A percentile compares a stretch with the other conserved stretches of the same genome.
Conservation (phyloP, 2,888 invertebrate species). For the Tigriopus californicus region DNA sequence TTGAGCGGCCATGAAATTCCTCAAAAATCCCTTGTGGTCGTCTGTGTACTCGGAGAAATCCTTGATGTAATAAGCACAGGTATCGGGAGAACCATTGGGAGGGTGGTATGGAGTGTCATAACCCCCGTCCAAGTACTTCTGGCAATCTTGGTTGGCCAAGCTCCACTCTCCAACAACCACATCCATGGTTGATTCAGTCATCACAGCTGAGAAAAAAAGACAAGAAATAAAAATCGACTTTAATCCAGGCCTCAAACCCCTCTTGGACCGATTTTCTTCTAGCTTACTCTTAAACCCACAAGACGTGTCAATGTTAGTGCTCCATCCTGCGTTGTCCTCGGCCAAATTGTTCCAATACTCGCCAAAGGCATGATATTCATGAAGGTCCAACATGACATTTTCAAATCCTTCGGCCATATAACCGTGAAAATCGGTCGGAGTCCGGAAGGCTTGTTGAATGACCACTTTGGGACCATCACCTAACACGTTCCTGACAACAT, state of each 20-base stretch:
- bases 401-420: constrained; percentile 8
- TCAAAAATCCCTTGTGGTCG: not conserved
- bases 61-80: not conserved
- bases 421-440: constrained; percentile 20
- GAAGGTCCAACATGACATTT: not conserved
- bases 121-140: constrained; percentile 3
- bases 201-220: too few relatives aligned
- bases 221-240: too few relatives aligned
- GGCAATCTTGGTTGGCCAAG: constrained; percentile 3
- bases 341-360: constrained; percentile 1
- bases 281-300: not conserved
- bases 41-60: not conserved
- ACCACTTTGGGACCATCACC: constrained; percentile 19
- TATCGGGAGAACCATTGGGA: not conserved
- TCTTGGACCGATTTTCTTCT: too few relatives aligned
- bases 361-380: not conserved
- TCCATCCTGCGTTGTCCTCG: not conserved
- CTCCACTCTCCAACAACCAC: not conserved
- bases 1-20: not conserved
- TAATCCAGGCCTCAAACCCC: too few relatives aligned
- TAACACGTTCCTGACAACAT: constrained; percentile 16
- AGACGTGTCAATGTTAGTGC: not conserved
- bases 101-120: not conserved
- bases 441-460: constrained; percentile 22
- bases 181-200: not conserved